phyloP scores from a whole-genome alignment of 2,113 vertebrate species.

The Aythya baeri region DNA sequence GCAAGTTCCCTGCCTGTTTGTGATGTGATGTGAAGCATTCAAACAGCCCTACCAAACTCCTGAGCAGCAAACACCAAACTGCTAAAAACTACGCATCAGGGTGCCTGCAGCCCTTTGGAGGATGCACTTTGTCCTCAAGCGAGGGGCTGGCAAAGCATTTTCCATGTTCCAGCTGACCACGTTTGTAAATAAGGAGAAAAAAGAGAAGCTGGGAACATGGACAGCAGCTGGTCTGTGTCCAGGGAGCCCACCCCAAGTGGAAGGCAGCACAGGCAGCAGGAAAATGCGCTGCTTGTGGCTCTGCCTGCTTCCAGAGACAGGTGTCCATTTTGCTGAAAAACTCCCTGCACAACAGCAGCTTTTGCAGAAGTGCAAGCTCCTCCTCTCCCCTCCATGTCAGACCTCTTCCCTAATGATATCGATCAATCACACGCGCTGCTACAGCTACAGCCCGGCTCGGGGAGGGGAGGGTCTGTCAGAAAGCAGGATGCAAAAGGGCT shows the following conservation, averaged over 20 bases:
- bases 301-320: neutral
- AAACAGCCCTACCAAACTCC: neutral
- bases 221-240: neutral
- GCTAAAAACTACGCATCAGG: rapidly evolving
- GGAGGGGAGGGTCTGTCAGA: neutral
- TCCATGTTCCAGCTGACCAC: neutral
- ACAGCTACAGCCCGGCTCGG: rapidly evolving
- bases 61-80: neutral
- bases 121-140: neutral
- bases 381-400: conserved; percentile 37
- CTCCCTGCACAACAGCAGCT: neutral
- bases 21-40: neutral
- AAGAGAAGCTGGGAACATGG: neutral
- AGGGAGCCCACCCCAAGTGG: neutral
- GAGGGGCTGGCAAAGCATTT: neutral
- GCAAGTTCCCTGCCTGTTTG: neutral
- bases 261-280: neutral
- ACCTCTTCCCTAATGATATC: neutral
- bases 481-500: neutral
- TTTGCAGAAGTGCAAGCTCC: neutral
- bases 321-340: neutral
- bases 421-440: neutral
- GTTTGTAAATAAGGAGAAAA: neutral
- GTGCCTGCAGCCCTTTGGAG: neutral
- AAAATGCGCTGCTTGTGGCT: rapidly evolving